These are phyloP conservation scores for Encarsia formosa DNA, from an alignment of 2,888 invertebrate species.

Conservation along the genomic window DNA sequence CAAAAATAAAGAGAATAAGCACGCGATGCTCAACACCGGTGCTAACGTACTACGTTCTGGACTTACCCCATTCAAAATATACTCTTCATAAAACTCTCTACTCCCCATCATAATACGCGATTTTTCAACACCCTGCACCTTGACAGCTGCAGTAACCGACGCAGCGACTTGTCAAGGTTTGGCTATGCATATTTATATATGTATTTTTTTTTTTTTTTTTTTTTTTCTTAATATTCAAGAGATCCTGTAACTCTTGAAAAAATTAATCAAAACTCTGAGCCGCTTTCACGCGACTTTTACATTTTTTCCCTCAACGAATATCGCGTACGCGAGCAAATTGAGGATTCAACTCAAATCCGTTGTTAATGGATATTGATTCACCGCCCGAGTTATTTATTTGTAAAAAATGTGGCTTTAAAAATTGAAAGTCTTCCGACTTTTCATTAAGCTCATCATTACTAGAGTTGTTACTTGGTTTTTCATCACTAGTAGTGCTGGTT, in stretches of 20 bases:
- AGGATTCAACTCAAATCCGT: slow-evolving; percentile 38
- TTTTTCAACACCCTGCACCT: slow-evolving; percentile 10
- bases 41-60: slow-evolving; percentile 43
- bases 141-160: slow-evolving; percentile 22
- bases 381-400: slow-evolving; percentile 31
- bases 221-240: too few species aligned
- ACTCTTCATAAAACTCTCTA: neutral
- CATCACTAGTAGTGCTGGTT: slow-evolving; percentile 19
- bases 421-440: slow-evolving; percentile 31
- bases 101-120: neutral
- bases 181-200: slow-evolving; percentile 18
- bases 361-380: slow-evolving; percentile 34
- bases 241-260: slow-evolving; percentile 13
- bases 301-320: slow-evolving; percentile 42
- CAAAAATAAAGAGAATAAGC: slow-evolving; percentile 32
- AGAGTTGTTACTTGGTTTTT: neutral
- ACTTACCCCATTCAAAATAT: neutral
- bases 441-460: slow-evolving; percentile 37
- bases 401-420: slow-evolving; percentile 40
- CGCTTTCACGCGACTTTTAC: slow-evolving; percentile 23
- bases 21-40: slow-evolving; percentile 42
- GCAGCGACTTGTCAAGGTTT: slow-evolving; percentile 23
- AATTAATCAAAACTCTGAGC: slow-evolving; percentile 11
- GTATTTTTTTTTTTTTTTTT: too few species aligned
- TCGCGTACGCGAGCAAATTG: slow-evolving; percentile 48